Conservation (phyloP, 1,140 invertebrate genomes). For the Sweltsa coloradensis region DNA sequence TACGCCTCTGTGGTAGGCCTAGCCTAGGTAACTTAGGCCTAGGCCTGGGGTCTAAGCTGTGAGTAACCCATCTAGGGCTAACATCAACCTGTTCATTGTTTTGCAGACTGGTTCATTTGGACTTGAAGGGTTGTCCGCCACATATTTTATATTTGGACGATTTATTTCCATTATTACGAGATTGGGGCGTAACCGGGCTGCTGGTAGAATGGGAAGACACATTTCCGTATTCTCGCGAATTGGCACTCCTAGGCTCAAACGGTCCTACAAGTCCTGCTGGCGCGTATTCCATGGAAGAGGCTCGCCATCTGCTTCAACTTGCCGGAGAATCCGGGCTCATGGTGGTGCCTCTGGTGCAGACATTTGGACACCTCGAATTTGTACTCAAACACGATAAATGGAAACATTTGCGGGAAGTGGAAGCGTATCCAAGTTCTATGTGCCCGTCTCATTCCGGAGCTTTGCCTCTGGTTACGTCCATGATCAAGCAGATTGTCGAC, state of each 20-base stretch:
- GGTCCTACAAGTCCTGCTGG: conserved; percentile 36
- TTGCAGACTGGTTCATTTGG: conserved; percentile 54
- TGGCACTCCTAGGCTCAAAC: conserved; percentile 47
- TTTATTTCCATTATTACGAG: conserved; percentile 42
- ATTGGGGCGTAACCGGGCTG: conserved; percentile 68
- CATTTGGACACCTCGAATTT: conserved; percentile 91
- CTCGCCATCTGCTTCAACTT: conserved; percentile 40
- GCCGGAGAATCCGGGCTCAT: conserved; percentile 52
- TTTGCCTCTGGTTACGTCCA: conserved; percentile 39
- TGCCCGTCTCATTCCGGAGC: conserved; percentile 59
- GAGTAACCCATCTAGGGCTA: no score
- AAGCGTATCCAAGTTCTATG: conserved; percentile 64
- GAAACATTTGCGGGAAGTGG: conserved; percentile 61
- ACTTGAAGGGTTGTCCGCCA: conserved; percentile 64
- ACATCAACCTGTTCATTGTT: no score
- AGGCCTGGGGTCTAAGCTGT: no score
- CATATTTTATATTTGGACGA: conserved; percentile 53
- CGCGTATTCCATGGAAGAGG: conserved; percentile 50
- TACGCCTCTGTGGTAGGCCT: no score
- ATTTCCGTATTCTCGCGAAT: conserved; percentile 64
- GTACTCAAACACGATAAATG: conserved; percentile 72
- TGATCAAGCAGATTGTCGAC: conserved; percentile 45
- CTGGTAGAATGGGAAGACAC: conserved; percentile 90
- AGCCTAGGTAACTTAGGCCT: no score
- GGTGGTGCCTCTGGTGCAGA: conserved; percentile 88